Base-by-base conservation (phyloP, 1,140 invertebrate genomes). In the Drosophila elegans region DNA sequence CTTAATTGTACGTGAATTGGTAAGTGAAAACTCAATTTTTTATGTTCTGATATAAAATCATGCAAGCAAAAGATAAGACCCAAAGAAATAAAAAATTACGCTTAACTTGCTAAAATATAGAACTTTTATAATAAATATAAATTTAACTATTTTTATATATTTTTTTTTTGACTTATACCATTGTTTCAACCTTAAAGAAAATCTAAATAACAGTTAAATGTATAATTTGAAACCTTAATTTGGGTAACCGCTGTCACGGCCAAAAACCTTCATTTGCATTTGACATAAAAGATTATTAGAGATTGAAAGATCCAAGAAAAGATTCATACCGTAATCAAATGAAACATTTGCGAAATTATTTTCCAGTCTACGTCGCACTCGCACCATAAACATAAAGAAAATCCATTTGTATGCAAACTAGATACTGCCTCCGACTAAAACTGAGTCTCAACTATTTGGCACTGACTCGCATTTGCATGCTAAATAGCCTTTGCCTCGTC, bases 341-440 rank as follows among this genome's bases (percentile, higher is more conserved):
- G 85, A 89, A 89, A 89, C 85, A 89, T 89, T 89, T 89, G 51
- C 67, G 34, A 89, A 89, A 89, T 89, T 89, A 89, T 89, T 89
- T 89, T 71, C 66, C 63, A 73, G 83, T 81, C 75, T 76, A 46
- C 38, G 38, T 49, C 34, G 42, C 46, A 63, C 39, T 53, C 69
- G 32, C 60, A 34, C 61, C 78, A 71, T 88, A 78, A 78, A 80
- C 84, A 89, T 89, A 89, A 88, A 88, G 84, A 89, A 89, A 89
- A 90, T 78, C 88, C 79, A 89, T 89, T 89, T 89, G 84, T 89
- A 89, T 89, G 84, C 84, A 85, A 89, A 89, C 89, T 84, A 89
- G 80, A 74, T 71, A 60, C 53, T 56, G 74, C 45, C 77, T 61
- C 44, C 36, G 51, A 69, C 57, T 67, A 27, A 32, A 57, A 59